These are phyloP conservation scores for Cyaniris semiargus DNA, from an alignment of 2,888 invertebrate genomes.

Conservation along the genomic window DNA sequence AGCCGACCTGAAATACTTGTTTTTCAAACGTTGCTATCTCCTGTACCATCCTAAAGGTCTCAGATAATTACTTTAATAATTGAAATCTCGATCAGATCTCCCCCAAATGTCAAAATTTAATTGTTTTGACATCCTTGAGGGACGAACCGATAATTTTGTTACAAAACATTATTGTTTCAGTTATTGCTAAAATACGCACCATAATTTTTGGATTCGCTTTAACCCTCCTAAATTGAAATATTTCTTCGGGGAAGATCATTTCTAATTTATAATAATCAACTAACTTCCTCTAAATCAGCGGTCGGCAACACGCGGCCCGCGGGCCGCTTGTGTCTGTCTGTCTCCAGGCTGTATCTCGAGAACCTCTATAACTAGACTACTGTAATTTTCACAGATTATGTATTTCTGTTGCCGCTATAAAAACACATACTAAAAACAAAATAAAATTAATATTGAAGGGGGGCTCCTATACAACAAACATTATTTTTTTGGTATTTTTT, in stretches of 20 bases:
- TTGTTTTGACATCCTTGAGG: not conserved
- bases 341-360: too few relatives aligned
- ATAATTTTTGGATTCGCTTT: not conserved
- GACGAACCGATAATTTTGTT: not conserved
- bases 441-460: too few relatives aligned
- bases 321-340: too few relatives aligned
- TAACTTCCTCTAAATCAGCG: not conserved
- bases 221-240: not conserved
- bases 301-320: too few relatives aligned
- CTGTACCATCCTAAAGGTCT: not conserved
- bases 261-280: not conserved
- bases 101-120: conserved; percentile 1
- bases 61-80: not conserved
- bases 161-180: not conserved
- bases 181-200: not conserved
- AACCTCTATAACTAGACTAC: too few relatives aligned
- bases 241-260: not conserved
- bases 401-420: too few relatives aligned
- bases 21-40: too few relatives aligned
- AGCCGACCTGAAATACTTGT: too few relatives aligned
- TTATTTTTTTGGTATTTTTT: too few relatives aligned
- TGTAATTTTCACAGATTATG: too few relatives aligned
- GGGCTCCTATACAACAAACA: too few relatives aligned
- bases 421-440: too few relatives aligned
- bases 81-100: not conserved